Percentiles rank a stretch among this genome's conserved stretches.
phyloP scores from a whole-genome alignment of 37 sponge, comb jelly and placozoan species.

The Agelas oroides region DNA sequence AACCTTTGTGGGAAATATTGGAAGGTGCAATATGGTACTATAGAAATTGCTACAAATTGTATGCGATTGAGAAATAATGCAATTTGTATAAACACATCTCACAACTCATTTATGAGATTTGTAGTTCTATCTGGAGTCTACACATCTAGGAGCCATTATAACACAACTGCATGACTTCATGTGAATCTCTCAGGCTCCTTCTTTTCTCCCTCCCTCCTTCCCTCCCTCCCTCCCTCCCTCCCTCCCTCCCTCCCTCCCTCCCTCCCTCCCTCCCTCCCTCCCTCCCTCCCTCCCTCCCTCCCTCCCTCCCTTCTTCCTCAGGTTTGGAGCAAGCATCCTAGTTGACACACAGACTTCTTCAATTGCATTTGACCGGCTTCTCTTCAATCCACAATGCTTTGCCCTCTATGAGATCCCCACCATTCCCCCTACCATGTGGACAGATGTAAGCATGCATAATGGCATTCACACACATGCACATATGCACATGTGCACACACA shows the following conservation, averaged over 20 bases:
- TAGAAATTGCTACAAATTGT: too few species aligned
- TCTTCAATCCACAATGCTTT: constrained; percentile 51
- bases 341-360: background rate
- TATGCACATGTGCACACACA: too few species aligned
- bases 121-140: too few species aligned
- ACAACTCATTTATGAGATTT: too few species aligned
- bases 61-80: too few species aligned
- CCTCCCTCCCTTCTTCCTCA: background rate
- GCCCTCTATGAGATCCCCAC: constrained; percentile 31
- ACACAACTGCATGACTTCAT: too few species aligned
- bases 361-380: constrained; percentile 9
- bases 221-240: background rate
- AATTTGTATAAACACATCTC: too few species aligned
- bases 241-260: constrained; percentile 6
- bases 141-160: too few species aligned
- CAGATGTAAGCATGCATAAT: constrained; percentile 30
- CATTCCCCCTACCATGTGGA: constrained; percentile 54
- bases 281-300: constrained; percentile 1
- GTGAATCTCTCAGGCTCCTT: too few species aligned
- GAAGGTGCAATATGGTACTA: constrained; percentile 41
- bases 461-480: too few species aligned
- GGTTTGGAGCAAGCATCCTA: constrained; percentile 53
- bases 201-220: background rate
- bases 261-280: background rate
- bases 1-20: constrained; percentile 48